Base-by-base conservation (phyloP, 2,888 invertebrate genomes). In the Heliconius charithonia region DNA sequence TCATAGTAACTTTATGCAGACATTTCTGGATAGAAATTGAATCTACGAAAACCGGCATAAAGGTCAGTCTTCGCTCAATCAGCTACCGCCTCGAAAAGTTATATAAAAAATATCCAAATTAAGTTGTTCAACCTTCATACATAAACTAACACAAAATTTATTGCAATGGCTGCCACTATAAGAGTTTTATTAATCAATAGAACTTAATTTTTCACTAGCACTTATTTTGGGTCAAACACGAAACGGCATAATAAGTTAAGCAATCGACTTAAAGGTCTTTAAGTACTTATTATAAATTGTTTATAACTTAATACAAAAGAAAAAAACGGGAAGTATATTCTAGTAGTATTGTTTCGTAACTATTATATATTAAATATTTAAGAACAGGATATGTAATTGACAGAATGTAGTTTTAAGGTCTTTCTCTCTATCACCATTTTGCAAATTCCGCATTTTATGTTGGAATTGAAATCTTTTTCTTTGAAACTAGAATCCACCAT, bases 111-210 rank as follows among this genome's bases (percentile, higher is more conserved):
- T 27, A 27, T 13, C n/a, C 6, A 72, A 72, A 59, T 72, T 59
- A 72, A 59, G 59, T n/a, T n/a, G 13, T 56, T 59, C 13, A 37
- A 25, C 13, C 13, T 9, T 9, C 41, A 10, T 16, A 69, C 27
- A 72, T 72, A 72, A 72, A 72, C 16, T 72, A 19, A 59, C 32
- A 72, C n/a, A 19, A 69, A 45, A 59, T 56, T 59, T 59, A 72
- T 72, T 25, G 59, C 37, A 59, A 37, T 32, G n/a, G 25, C 16
- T 25, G 16, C 72, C 9, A 37, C 37, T 37, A 59, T 37, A 72
- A 59, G n/a, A 59, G 25, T 37, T 37, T 9, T 37, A 37, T 59
- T 59, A 59, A 59, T 16, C 72, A 72, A 59, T 72, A 37, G n/a
- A 72, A n/a, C 13, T 59, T 25, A 72, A 59, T 72, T 59, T 51